A percentile compares a stretch with the other conserved stretches of the same genome.
phyloP scores from a whole-genome alignment of 2,888 invertebrate species.

The Gastrophysa polygoni region DNA sequence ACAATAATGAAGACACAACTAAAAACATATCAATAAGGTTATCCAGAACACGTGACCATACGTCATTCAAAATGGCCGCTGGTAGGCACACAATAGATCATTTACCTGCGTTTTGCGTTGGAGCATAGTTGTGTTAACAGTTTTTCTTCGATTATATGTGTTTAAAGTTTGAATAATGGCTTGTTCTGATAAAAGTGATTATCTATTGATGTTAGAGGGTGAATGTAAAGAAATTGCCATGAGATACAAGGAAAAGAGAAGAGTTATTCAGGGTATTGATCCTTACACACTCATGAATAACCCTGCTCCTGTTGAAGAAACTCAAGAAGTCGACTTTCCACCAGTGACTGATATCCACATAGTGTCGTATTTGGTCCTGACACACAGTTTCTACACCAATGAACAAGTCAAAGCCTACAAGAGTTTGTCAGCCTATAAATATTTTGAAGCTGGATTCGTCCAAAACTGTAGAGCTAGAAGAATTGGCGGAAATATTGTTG shows the following conservation, averaged over 20 bases:
- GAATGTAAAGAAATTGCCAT: background rate
- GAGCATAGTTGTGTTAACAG: no score
- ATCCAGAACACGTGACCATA: no score
- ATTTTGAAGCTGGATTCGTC: constrained; percentile 28
- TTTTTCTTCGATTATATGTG: no score
- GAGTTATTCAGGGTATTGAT: constrained; percentile 7
- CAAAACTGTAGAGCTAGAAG: background rate
- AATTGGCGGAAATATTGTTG: background rate
- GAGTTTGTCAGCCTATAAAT: constrained; percentile 24
- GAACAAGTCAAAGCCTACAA: constrained; percentile 29
- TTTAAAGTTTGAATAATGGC: no score
- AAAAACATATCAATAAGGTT: no score
- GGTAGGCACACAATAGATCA: no score
- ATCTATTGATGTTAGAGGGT: background rate
- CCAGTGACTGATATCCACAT: background rate
- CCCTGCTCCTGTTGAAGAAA: background rate
- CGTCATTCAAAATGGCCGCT: no score
- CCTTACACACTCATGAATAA: background rate
- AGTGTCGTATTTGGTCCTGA: background rate
- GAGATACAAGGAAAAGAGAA: background rate
- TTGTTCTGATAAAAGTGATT: no score
- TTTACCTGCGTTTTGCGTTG: no score
- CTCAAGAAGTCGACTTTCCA: no score
- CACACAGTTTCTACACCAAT: constrained; percentile 25
- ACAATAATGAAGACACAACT: no score